Conservation (phyloP, 2,888 invertebrate genomes). For the Merodon equestris region DNA sequence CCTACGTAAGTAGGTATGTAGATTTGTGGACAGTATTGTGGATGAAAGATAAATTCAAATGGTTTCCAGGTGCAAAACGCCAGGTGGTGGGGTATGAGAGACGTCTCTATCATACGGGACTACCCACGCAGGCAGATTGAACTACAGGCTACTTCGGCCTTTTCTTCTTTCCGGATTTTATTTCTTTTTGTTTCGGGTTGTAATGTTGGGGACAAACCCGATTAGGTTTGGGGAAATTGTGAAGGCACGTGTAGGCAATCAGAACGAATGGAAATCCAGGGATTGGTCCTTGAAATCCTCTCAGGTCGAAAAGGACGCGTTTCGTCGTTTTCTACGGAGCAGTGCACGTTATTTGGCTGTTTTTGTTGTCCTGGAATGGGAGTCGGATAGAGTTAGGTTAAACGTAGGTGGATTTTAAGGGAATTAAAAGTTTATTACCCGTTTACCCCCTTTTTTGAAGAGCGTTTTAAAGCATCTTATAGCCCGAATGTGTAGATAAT, state of each 20-base stretch:
- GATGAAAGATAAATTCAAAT: too few species aligned
- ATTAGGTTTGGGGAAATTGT: constrained; percentile 22
- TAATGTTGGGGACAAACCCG: too few species aligned
- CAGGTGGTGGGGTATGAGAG: neutral
- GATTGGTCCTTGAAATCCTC: constrained; percentile 35
- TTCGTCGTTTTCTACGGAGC: neutral
- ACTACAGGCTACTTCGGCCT: too few species aligned
- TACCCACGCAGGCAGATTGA: too few species aligned
- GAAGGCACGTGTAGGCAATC: constrained; percentile 60
- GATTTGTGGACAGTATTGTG: too few species aligned
- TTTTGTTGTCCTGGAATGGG: neutral
- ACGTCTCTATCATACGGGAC: too few species aligned
- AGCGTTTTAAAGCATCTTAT: constrained; percentile 16
- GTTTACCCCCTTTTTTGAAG: neutral
- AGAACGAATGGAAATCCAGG: constrained; percentile 48
- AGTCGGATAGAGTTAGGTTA: neutral
- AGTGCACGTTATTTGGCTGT: neutral
- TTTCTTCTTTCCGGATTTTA: too few species aligned
- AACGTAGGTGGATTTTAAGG: neutral
- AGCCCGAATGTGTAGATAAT: neutral
- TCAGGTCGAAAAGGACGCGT: constrained; percentile 1
- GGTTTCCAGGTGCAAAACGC: constrained; percentile 19
- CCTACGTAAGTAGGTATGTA: too few species aligned
- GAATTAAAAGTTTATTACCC: constrained; percentile 33
- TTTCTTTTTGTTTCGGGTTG: too few species aligned